Percentiles rank a stretch among this genome's conserved stretches.
phyloP scores from a whole-genome alignment of 2,888 invertebrate genomes.

The Adela reaumurella region DNA sequence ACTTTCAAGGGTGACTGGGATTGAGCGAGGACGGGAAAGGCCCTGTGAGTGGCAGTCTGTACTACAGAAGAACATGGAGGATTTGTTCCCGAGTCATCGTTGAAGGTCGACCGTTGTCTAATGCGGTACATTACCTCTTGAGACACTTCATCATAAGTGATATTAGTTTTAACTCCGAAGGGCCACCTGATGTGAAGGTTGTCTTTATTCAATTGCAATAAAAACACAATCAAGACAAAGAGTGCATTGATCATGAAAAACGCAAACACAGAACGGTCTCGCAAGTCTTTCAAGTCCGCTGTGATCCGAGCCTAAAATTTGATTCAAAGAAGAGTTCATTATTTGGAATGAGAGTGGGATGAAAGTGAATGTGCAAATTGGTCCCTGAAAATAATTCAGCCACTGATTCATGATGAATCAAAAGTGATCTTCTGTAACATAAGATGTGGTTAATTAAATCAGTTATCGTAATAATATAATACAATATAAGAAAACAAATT shows the following conservation, averaged over 20 bases:
- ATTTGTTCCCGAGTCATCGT: conserved; percentile 37
- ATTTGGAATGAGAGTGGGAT: too few species aligned
- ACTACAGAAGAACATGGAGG: neutral
- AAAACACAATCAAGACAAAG: conserved; percentile 97
- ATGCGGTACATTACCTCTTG: conserved; percentile 80
- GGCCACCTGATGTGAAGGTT: conserved; percentile 96
- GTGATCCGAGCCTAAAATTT: conserved; percentile 85
- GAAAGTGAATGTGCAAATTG: too few species aligned
- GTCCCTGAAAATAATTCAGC: too few species aligned
- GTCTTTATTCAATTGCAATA: conserved; percentile 98
- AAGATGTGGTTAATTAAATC: too few species aligned
- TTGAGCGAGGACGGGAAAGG: too few species aligned
- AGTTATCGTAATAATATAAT: too few species aligned
- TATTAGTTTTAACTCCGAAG: conserved; percentile 89
- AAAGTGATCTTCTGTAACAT: too few species aligned
- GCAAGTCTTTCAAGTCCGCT: conserved; percentile 86
- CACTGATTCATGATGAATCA: too few species aligned
- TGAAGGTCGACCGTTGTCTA: conserved; percentile 40
- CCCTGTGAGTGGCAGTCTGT: neutral
- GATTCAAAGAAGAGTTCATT: conserved; percentile 10
- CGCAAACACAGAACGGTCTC: conserved; percentile 92
- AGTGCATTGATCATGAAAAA: conserved; percentile 99
- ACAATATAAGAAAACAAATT: too few species aligned
- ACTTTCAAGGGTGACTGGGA: conserved; percentile 57
- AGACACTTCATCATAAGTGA: conserved; percentile 83